Conservation (phyloP, 2,888 invertebrate genomes). For the Aquatica leii region DNA sequence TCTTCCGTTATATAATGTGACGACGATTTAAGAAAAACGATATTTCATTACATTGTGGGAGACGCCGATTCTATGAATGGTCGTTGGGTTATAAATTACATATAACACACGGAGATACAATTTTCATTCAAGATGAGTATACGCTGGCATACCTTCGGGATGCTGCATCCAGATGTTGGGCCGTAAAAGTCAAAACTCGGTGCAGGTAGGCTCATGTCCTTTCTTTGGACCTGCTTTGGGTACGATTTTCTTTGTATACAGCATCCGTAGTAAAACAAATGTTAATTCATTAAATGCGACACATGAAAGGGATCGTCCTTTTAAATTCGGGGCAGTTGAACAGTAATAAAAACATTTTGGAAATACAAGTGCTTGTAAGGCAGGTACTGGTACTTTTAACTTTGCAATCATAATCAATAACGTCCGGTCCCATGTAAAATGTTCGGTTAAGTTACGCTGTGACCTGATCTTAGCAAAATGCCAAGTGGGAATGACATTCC, state of each 20-base stretch:
- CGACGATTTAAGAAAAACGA: constrained; percentile 4
- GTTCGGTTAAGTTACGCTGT: constrained; percentile 4
- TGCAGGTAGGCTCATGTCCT: not conserved
- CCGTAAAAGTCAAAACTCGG: constrained; percentile 17
- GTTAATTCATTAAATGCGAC: constrained; percentile 21
- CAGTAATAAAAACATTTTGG: constrained; percentile 26
- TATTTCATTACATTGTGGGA: constrained; percentile 3
- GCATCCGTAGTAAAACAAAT: constrained; percentile 12
- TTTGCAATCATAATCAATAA: constrained; percentile 35
- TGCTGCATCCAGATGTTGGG: constrained; percentile 31
- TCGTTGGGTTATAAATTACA: constrained; percentile 12
- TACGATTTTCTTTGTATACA: constrained; percentile 11
- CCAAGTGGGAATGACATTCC: constrained; percentile 17
- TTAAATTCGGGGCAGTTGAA: constrained; percentile 29
- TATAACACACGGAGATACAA: constrained; percentile 13
- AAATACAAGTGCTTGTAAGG: constrained; percentile 25
- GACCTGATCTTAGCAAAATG: too few relatives aligned
- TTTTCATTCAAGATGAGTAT: constrained; percentile 19
- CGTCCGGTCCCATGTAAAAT: constrained; percentile 22
- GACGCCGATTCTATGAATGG: constrained; percentile 4
- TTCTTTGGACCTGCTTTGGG: constrained; percentile 26
- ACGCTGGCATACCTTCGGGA: constrained; percentile 14
- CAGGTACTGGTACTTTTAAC: constrained; percentile 33
- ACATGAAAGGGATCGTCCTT: constrained; percentile 21
- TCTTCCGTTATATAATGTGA: too few relatives aligned